Base-by-base conservation (phyloP, 2,797 vertebrate species). In the Hoplostethus atlanticus region DNA sequence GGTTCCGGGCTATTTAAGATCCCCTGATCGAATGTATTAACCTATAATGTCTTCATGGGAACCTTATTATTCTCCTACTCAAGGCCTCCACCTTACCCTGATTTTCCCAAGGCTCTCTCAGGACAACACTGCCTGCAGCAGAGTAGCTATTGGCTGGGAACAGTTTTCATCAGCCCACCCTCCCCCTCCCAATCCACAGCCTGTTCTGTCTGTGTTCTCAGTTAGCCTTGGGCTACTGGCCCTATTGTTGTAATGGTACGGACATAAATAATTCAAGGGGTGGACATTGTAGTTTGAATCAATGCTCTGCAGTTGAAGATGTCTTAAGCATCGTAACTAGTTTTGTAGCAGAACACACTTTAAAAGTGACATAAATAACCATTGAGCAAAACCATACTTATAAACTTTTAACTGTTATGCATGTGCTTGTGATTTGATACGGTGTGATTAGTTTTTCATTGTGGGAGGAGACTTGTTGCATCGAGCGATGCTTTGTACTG, bases 171-270 rank as follows among this genome's bases (percentile, higher is more conserved):
- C 68, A 64, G 47, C 47, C 74, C 81, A 38, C 50, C 55, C 38
- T 71, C 66, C 69, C n/a, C 4, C 60, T 77, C 82, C 64, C 60
- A n/a, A 72, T 76, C 63, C 74, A 66, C 69, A 74, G 63, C 54
- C 61, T 46, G 50, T 79, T 84, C 57, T 68, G 62, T 84, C 72
- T 77, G 79, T 82, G 79, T 79, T 70, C 73, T 73, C 75, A 53
- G 77, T 82, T 72, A 77, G 76, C 90, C 84, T 54, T 55, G 53
- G 88, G 86, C 84, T 59, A 71, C 48, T 55, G 56, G 70, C 73
- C 64, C 17, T 68, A 68, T 71, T 65, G 65, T 75, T 72, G 40
- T 51, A 73, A 44, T 62, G 58, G 47, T 40, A 81, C 48, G 72
- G 56, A 47, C 48, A 68, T 79, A 40, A 60, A 77, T 81, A 59